Evolutionary conservation across 2,797 vertebrate species (phyloP), one percentile per base, ranked within the genome.

Genomic region (Lepilemur ruficaudatus): DNA sequence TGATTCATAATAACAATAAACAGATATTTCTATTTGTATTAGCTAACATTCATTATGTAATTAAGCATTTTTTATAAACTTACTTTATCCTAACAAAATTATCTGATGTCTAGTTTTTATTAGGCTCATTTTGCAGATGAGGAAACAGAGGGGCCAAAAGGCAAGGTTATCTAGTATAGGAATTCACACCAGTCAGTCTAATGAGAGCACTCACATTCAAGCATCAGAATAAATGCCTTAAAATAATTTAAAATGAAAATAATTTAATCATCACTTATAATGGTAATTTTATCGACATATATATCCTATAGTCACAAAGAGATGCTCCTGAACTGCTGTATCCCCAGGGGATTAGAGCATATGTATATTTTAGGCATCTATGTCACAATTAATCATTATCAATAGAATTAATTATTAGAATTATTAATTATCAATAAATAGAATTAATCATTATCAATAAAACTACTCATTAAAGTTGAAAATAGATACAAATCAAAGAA

Each of bases 401-500:
- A 98, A 95, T 38, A 38, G 38, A 38, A 38, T 38, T 38, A 38
- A 38, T 38, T 38, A 38, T 38, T 38, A 38, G 38, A 38, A 38
- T 38, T 38, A 38, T 38, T 38, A 38, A 38, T 38, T 38, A 38
- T 38, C 38, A 38, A 38, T 38, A 38, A 38, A 38, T 38, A 38
- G 38, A 38, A 38, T 38, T 38, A 38, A 38, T 38, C 90, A 96
- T 98, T 98, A 96, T 97, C 97, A 98, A 95, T 98, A 97, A 94
- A 98, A 94, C 73, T 97, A 92, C 93, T 98, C 88, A 98, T 98
- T 98, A 98, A 98, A 98, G 96, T 98, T 96, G 96, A 95, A 98
- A 98, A 97, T 96, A 95, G 93, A 97, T 95, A 97, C 35, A 98
- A 98, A 98, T 97, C 95, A 7, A 95, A 97, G 81, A 94, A 89